These are phyloP conservation scores for Sphecodes monilicornis DNA, from an alignment of 2,888 invertebrate genomes.

Conservation along the genomic window DNA sequence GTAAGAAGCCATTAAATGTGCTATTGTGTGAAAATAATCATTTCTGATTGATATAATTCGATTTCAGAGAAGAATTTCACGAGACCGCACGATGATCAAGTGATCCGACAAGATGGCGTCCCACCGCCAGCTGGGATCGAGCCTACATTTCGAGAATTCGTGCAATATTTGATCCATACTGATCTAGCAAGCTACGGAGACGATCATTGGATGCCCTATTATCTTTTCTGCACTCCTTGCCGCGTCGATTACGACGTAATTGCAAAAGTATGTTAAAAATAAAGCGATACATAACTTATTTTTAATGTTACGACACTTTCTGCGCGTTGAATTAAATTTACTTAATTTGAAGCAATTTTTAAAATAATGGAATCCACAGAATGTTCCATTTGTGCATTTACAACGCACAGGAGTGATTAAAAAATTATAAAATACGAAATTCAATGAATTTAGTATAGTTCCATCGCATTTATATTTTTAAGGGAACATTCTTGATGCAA, in stretches of 20 bases:
- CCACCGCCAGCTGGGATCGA: conserved; percentile 81
- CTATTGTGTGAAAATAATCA: not conserved
- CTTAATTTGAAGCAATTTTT: too few species aligned
- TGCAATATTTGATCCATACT: conserved; percentile 84
- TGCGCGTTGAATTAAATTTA: too few species aligned
- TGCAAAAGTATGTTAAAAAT: conserved; percentile 81
- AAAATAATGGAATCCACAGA: not conserved
- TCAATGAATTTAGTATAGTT: not conserved
- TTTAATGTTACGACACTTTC: not conserved
- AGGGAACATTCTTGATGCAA: too few species aligned
- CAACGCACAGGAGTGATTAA: not conserved
- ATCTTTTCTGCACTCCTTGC: conserved; percentile 87
- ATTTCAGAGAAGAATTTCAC: conserved; percentile 30
- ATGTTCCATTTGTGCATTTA: too few species aligned
- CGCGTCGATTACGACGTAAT: conserved; percentile 86
- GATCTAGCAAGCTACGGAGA: conserved; percentile 84
- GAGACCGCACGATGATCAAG: conserved; percentile 67
- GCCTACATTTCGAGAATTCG: conserved; percentile 86
- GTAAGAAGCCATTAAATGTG: not conserved
- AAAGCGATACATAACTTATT: too few species aligned
- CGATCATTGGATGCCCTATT: conserved; percentile 87
- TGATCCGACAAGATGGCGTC: conserved; percentile 63
- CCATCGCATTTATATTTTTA: too few species aligned
- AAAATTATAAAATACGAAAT: not conserved
- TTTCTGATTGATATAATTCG: not conserved